phyloP scores from a whole-genome alignment of 30 jellyfish, hydroid and myxozoan genomes.

The Pseudorhiza aurosa region DNA sequence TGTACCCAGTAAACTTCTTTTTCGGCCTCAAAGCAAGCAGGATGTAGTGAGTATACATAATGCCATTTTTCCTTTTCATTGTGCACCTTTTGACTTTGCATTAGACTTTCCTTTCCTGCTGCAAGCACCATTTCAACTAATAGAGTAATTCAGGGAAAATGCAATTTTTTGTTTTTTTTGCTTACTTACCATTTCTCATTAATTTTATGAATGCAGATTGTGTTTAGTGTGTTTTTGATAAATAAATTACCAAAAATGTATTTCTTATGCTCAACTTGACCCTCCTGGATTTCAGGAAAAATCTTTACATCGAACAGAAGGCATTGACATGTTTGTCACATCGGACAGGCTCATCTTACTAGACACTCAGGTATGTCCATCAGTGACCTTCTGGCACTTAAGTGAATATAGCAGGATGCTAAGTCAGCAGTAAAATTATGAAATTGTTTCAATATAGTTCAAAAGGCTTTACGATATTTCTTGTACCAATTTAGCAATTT shows the following conservation, averaged over 20 bases:
- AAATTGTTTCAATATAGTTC: no score
- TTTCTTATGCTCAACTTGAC: not conserved
- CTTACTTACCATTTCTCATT: not conserved
- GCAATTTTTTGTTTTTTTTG: not conserved
- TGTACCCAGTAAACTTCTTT: not conserved
- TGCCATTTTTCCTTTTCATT: not conserved
- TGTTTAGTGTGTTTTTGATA: not conserved
- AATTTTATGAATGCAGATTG: not conserved
- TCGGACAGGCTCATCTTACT: conserved; percentile 81
- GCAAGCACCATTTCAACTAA: no score
- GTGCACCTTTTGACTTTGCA: no score
- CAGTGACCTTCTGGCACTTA: not conserved
- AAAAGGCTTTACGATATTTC: no score
- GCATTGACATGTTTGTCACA: conserved; percentile 83
- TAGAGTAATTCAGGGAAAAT: no score
- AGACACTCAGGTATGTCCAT: conserved; percentile 83
- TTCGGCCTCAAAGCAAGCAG: conserved; percentile 74
- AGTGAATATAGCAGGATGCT: no score
- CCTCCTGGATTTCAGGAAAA: conserved; percentile 89
- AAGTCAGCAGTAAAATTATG: no score
- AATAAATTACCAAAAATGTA: not conserved
- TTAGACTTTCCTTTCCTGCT: no score
- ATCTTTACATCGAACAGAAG: conserved; percentile 90
- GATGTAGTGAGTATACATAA: conserved; percentile 62
- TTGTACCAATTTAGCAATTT: no score